A percentile compares a stretch with the other conserved stretches of the same genome.
Conservation (phyloP, 2,113 vertebrate species). For the Channa argus region DNA sequence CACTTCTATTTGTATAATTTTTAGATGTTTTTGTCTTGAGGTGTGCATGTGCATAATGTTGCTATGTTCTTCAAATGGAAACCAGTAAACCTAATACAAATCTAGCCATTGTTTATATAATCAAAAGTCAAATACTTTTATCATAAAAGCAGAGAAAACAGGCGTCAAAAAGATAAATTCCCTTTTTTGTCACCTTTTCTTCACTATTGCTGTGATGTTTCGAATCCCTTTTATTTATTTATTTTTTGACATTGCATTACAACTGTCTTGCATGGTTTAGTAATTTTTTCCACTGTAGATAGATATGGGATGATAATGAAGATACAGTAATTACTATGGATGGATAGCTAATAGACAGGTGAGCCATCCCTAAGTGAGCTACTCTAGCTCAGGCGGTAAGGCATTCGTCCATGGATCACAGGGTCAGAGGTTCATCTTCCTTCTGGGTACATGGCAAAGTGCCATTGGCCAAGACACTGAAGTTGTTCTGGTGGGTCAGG, state of each 20-base stretch:
- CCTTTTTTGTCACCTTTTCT: neutral
- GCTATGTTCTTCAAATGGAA: slow-evolving; percentile 42
- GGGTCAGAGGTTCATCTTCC: no score
- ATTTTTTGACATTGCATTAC: neutral
- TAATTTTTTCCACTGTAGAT: no score
- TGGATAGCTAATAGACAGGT: no score
- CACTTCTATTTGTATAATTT: slow-evolving; percentile 61
- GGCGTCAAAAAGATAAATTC: neutral
- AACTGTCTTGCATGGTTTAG: no score
- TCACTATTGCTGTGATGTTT: neutral
- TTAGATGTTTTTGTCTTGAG: slow-evolving; percentile 30
- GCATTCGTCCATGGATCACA: no score
- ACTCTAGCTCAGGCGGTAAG: no score
- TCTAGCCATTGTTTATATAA: neutral
- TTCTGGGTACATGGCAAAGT: no score
- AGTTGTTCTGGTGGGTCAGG: no score
- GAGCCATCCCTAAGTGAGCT: no score
- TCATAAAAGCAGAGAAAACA: neutral
- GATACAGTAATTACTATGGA: slow-evolving; percentile 2
- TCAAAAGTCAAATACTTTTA: no score
- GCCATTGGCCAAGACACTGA: no score
- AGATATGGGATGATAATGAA: neutral
- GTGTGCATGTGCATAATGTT: slow-evolving; percentile 19
- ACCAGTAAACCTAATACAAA: slow-evolving; percentile 42
- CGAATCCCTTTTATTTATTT: neutral